Conservation (phyloP, 1,140 invertebrate genomes). For the Leptinotarsa lineolata region DNA sequence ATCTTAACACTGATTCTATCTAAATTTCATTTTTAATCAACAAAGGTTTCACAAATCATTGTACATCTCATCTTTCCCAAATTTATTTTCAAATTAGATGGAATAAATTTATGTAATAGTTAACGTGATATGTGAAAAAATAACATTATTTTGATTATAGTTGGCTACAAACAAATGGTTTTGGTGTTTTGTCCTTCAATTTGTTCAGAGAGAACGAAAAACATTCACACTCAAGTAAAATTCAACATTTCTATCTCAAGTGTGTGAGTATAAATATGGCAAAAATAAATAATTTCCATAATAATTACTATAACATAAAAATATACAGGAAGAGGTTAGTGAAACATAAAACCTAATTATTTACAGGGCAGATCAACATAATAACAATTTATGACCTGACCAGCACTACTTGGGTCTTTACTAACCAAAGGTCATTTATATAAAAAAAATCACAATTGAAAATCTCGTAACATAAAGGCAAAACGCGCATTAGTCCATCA, state of each 20-base stretch:
- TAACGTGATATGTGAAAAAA: conserved; percentile 45
- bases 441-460: conserved; percentile 27
- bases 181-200: conserved; percentile 42
- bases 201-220: conserved; percentile 28
- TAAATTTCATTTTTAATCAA: conserved; percentile 28
- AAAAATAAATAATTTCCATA: conserved; percentile 24
- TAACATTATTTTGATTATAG: conserved; percentile 38
- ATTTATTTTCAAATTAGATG: conserved; percentile 11
- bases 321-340: conserved; percentile 15
- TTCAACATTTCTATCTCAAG: neutral
- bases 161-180: conserved; percentile 31
- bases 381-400: neutral
- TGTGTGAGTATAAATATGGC: conserved; percentile 21
- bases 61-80: conserved; percentile 21
- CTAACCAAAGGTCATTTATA: conserved; percentile 6
- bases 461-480: conserved; percentile 25
- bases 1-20: conserved; percentile 45
- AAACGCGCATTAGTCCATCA: conserved; percentile 19
- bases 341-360: conserved; percentile 9
- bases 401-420: neutral
- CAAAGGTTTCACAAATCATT: conserved; percentile 19
- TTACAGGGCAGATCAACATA: conserved; percentile 10
- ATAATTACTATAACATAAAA: conserved; percentile 4
- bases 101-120: conserved; percentile 29
- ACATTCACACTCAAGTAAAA: conserved; percentile 8